phyloP scores from a whole-genome alignment of 2,113 vertebrate genomes.

The Hassar affinis region DNA sequence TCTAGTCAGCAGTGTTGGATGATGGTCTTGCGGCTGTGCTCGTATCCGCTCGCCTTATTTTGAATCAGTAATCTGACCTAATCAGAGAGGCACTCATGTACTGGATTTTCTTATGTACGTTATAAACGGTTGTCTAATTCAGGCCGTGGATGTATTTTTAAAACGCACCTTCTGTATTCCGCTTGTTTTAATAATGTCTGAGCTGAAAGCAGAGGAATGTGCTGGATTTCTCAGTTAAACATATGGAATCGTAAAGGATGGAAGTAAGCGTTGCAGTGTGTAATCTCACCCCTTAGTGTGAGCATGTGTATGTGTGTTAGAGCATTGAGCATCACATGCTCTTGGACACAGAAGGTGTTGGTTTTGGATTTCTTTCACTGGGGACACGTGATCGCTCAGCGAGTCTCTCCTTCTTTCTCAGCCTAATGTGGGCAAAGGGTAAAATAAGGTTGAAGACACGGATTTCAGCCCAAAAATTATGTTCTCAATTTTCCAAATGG shows the following conservation, averaged over 20 bases:
- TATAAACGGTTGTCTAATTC: background rate
- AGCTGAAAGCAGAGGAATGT: background rate
- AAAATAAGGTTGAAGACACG: conserved; percentile 40
- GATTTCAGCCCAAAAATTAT: background rate
- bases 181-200: background rate
- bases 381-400: conserved; percentile 66
- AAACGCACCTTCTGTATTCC: background rate
- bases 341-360: conserved; percentile 71
- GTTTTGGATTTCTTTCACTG: conserved; percentile 77
- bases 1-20: conserved; percentile 52
- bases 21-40: conserved; percentile 26
- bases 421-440: conserved; percentile 65
- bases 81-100: background rate
- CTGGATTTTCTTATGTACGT: background rate
- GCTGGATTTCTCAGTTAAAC: background rate
- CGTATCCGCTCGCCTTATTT: background rate
- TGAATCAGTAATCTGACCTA: conserved; percentile 1
- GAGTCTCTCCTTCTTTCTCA: conserved; percentile 49
- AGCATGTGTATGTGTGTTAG: conserved; percentile 18
- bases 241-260: background rate
- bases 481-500: background rate
- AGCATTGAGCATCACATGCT: conserved; percentile 64
- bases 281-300: background rate
- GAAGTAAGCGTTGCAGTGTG: background rate
- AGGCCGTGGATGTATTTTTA: background rate